A percentile compares a stretch with the other conserved stretches of the same genome.
Evolutionary conservation across 2,888 invertebrate genomes (phyloP).

Genomic region (Blomia tropicalis): DNA sequence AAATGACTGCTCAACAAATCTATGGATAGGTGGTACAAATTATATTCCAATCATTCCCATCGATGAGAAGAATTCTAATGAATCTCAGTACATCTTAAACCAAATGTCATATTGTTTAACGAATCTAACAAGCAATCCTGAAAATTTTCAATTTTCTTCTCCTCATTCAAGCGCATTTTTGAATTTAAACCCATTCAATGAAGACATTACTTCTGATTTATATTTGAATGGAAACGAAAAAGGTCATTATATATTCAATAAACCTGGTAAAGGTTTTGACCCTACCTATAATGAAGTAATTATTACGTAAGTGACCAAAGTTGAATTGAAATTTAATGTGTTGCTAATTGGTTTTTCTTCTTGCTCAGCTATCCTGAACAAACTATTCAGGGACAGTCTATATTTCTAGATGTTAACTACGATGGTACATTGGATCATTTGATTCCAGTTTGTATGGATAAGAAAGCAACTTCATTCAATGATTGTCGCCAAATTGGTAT

Average conservation of each 20-base stretch:
- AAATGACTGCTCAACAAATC: constrained; percentile 30
- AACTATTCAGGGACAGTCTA: constrained; percentile 53
- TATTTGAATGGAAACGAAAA: constrained; percentile 52
- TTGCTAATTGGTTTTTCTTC: no score
- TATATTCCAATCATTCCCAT: not conserved
- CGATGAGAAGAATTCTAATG: not conserved
- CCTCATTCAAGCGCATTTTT: constrained; percentile 81
- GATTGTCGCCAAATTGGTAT: constrained; percentile 22
- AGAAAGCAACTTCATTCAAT: constrained; percentile 41
- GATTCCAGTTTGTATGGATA: constrained; percentile 60
- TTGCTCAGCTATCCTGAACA: not conserved
- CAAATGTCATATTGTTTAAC: not conserved
- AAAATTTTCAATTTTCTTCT: constrained; percentile 1
- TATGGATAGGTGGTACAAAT: constrained; percentile 24
- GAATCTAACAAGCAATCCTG: not conserved
- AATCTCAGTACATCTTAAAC: not conserved
- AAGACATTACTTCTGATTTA: constrained; percentile 53
- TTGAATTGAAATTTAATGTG: no score
- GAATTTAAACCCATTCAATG: constrained; percentile 62
- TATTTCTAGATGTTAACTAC: constrained; percentile 66
- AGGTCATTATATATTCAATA: constrained; percentile 26
- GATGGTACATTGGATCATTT: constrained; percentile 63
- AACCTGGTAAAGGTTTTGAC: not conserved
- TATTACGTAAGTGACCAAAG: no score
- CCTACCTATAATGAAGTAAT: no score